A percentile compares a stretch with the other conserved stretches of the same genome.
Evolutionary conservation across 2,797 vertebrate species (phyloP).

Genomic region (Pipistrellus pipistrellus): DNA sequence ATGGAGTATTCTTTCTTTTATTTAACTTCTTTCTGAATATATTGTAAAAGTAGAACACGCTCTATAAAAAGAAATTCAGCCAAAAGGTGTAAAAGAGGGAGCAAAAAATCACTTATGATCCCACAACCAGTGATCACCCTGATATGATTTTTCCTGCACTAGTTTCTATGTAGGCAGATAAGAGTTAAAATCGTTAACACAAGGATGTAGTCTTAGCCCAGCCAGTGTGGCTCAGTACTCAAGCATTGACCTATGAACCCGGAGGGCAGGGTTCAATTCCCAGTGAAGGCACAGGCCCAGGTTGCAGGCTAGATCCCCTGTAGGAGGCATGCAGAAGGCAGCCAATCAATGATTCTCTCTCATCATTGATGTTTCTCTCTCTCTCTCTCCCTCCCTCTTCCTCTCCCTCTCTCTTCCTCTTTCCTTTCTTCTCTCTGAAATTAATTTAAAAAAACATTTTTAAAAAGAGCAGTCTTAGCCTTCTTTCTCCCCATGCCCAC

Average conservation of each 20-base stretch:
- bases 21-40: conserved; percentile 50
- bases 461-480: neutral
- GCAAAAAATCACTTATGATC: conserved; percentile 47
- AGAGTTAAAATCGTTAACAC: neutral
- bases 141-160: neutral
- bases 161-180: neutral
- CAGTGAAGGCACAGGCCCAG: neutral
- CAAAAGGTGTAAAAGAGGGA: conserved; percentile 49
- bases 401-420: too few relatives aligned
- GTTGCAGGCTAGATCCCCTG: neutral
- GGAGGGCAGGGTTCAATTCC: neutral
- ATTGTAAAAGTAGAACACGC: conserved; percentile 68
- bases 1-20: conserved; percentile 24
- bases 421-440: too few relatives aligned
- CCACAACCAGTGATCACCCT: neutral
- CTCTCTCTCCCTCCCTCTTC: too few relatives aligned
- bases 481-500: neutral
- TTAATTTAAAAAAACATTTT: too few relatives aligned
- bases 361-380: neutral
- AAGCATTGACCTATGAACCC: neutral
- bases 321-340: neutral
- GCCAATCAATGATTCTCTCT: neutral
- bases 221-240: neutral
- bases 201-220: neutral
- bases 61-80: conserved; percentile 70